Conservation (phyloP, 2,113 vertebrate genomes). For the Ictidomys tridecemlineatus region DNA sequence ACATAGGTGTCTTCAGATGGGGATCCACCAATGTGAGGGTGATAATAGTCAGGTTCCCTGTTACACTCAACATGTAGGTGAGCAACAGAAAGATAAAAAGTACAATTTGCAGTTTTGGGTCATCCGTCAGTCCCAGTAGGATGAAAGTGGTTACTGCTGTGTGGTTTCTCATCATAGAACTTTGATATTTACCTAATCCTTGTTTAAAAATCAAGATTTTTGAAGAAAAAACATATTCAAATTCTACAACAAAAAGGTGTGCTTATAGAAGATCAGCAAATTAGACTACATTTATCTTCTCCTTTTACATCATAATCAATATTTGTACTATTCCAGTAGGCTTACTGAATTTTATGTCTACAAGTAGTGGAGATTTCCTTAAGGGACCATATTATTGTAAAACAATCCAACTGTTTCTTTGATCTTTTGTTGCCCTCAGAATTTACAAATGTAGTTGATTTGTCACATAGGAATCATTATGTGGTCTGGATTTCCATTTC, state of each 20-base stretch:
- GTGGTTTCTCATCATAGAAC: conserved; percentile 53
- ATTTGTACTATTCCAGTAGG: background rate
- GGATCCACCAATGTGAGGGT: conserved; percentile 48
- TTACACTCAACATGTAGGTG: conserved; percentile 45
- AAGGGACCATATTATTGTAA: background rate
- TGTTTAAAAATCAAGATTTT: background rate
- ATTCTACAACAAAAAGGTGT: background rate
- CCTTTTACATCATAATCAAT: background rate
- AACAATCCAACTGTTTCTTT: background rate
- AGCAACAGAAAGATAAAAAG: conserved; percentile 68
- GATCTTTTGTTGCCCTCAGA: background rate
- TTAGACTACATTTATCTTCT: background rate
- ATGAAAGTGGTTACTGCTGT: conserved; percentile 64
- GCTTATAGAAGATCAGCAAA: background rate
- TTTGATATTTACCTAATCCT: background rate
- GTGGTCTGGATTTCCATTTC: background rate
- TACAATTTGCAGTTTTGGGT: conserved; percentile 49
- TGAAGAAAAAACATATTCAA: background rate
- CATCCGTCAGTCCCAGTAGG: conserved; percentile 63
- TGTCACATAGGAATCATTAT: background rate
- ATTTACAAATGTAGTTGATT: background rate
- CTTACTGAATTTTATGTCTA: background rate
- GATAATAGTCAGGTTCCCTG: conserved; percentile 63
- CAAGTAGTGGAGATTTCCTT: background rate
- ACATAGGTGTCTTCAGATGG: conserved; percentile 57